These are phyloP conservation scores for Drosophila acutilabella DNA, from an alignment of 2,888 invertebrate species.

Conservation along the genomic window DNA sequence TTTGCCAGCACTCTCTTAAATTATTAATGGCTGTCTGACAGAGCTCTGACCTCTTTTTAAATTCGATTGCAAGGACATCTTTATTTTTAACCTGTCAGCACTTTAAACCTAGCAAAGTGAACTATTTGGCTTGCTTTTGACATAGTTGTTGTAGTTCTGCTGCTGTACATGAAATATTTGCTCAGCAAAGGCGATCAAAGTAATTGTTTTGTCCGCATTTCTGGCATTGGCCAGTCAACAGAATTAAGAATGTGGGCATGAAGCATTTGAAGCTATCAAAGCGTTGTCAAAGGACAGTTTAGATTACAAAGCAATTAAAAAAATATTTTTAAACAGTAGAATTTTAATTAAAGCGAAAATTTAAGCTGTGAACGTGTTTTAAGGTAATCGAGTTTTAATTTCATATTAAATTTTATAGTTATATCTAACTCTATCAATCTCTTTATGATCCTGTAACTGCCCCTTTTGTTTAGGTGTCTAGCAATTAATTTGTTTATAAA, in stretches of 20 bases:
- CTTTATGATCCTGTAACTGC: background rate
- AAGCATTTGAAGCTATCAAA: background rate
- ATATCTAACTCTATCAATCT: background rate
- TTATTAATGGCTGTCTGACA: constrained; percentile 29
- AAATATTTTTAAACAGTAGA: background rate
- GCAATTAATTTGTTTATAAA: constrained; percentile 14
- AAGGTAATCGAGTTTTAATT: too few relatives aligned
- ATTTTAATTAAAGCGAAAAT: background rate
- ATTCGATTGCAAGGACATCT: background rate
- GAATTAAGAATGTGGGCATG: constrained; percentile 18
- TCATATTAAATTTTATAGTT: too few relatives aligned
- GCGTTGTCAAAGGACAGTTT: background rate
- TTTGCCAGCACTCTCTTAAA: constrained; percentile 25
- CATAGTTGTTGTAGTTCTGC: constrained; percentile 21
- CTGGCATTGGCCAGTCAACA: constrained; percentile 11
- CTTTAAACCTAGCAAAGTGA: constrained; percentile 14
- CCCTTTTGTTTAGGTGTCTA: background rate
- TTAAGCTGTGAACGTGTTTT: too few relatives aligned
- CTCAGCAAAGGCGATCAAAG: constrained; percentile 47
- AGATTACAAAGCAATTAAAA: constrained; percentile 7
- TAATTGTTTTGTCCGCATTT: constrained; percentile 43
- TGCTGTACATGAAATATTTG: constrained; percentile 28
- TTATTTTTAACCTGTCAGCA: constrained; percentile 16
- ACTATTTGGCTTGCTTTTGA: constrained; percentile 16
- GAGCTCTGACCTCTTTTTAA: constrained; percentile 3